Percentiles rank a stretch among this genome's conserved stretches.
These are phyloP conservation scores for Aphelenchoides avenae DNA, from an alignment of 1,140 invertebrate species.

Conservation along the genomic window DNA sequence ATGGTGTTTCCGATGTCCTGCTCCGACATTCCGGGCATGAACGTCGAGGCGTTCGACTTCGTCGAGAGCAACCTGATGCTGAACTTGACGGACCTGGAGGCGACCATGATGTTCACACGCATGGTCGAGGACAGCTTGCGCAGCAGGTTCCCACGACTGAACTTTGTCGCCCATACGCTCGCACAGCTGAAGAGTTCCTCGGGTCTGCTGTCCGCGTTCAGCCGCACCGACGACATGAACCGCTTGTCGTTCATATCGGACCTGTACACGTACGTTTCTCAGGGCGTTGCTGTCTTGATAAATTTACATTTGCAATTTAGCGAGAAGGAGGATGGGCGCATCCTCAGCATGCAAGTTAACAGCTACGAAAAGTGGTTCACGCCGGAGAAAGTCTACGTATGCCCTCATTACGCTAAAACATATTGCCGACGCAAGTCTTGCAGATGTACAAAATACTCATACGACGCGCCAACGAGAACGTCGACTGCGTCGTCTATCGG, in stretches of 20 bases:
- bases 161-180: constrained; percentile 68
- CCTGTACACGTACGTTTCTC: constrained; percentile 76
- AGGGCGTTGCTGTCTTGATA: constrained; percentile 1
- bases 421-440: constrained; percentile 27
- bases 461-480: constrained; percentile 64
- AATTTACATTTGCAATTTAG: constrained; percentile 64
- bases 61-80: constrained; percentile 83
- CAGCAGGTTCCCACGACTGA: constrained; percentile 47
- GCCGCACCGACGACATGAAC: constrained; percentile 74
- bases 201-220: constrained; percentile 64
- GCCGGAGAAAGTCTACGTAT: constrained; percentile 91
- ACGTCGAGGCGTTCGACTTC: constrained; percentile 81
- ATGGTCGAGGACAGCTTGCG: constrained; percentile 68
- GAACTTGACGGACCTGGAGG: constrained; percentile 83
- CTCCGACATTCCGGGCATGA: constrained; percentile 87
- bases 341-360: constrained; percentile 78
- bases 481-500: constrained; percentile 11
- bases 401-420: constrained; percentile 21
- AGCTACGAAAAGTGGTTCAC: constrained; percentile 89
- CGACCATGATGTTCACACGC: constrained; percentile 81
- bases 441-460: constrained; percentile 81
- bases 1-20: constrained; percentile 75
- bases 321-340: constrained; percentile 79
- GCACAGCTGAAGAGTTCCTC: constrained; percentile 68
- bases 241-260: constrained; percentile 86